These are phyloP conservation scores for Sepioteuthis lessoniana DNA, from an alignment of 2,888 invertebrate species.

Conservation along the genomic window DNA sequence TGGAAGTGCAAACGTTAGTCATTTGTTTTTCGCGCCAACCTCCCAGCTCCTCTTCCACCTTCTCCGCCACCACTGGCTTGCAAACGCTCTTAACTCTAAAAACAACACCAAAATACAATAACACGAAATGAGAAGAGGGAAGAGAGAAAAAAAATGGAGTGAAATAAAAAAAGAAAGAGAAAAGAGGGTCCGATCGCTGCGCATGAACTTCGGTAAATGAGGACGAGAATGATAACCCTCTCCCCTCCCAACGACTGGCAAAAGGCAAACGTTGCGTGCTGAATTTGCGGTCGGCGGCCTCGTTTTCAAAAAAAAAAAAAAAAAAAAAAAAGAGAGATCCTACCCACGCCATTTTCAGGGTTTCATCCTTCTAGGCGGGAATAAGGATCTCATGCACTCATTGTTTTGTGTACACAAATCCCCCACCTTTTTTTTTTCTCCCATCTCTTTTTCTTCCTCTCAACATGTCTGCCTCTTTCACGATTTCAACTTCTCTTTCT, in stretches of 20 bases:
- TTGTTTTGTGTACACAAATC: slow-evolving; percentile 18
- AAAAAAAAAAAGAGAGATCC: not conserved
- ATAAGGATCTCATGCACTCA: not conserved
- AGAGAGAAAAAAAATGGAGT: not conserved
- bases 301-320: not conserved
- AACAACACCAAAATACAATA: not conserved
- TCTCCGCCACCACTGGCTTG: not conserved
- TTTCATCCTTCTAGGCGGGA: not conserved
- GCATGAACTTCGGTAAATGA: not conserved
- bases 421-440: not conserved
- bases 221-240: not conserved
- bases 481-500: no score
- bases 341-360: not conserved
- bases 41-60: no score
- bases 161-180: not conserved
- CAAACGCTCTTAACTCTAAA: not conserved
- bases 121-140: not conserved
- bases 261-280: not conserved
- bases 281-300: not conserved
- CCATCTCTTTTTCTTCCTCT: no score
- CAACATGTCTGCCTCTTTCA: no score
- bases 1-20: not conserved
- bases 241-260: not conserved
- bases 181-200: not conserved
- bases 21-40: not conserved